Evolutionary conservation across 2,797 vertebrate genomes (phyloP).

Genomic region (Rhadinocentrus ornatus): DNA sequence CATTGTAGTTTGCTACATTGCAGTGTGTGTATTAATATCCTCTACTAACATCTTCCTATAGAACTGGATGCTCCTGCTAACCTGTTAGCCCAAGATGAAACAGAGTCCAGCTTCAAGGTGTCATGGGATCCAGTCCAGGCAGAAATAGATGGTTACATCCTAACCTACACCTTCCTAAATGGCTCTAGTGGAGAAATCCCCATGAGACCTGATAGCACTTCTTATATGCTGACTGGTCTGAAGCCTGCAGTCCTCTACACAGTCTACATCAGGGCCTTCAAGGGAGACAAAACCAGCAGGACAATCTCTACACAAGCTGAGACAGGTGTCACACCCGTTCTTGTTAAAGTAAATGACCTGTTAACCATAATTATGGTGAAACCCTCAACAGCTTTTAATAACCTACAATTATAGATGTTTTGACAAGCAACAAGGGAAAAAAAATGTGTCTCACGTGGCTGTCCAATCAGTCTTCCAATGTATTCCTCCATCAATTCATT

Average conservation of each 20-base stretch:
- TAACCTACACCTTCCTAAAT: slow-evolving; percentile 79
- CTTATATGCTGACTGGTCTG: slow-evolving; percentile 76
- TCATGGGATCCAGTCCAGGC: slow-evolving; percentile 83
- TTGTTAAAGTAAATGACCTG: slow-evolving; percentile 12
- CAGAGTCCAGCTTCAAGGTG: slow-evolving; percentile 79
- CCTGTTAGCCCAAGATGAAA: slow-evolving; percentile 76
- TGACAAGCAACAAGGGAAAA: slow-evolving; percentile 2
- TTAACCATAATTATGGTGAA: slow-evolving; percentile 5
- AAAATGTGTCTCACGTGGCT: slow-evolving; percentile 22
- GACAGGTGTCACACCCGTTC: slow-evolving; percentile 77
- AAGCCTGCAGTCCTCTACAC: slow-evolving; percentile 81
- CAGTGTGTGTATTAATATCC: slow-evolving; percentile 37
- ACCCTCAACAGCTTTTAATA: background rate
- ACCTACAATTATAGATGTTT: slow-evolving; percentile 10
- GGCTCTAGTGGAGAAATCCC: slow-evolving; percentile 75
- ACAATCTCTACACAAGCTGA: slow-evolving; percentile 74
- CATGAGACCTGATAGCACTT: slow-evolving; percentile 72
- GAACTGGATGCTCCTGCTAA: slow-evolving; percentile 82
- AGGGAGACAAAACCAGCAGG: slow-evolving; percentile 80
- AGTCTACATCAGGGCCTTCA: slow-evolving; percentile 84
- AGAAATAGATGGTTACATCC: slow-evolving; percentile 81
- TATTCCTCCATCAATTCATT: slow-evolving; percentile 23
- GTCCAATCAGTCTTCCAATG: slow-evolving; percentile 22
- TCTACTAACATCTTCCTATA: slow-evolving; percentile 57
- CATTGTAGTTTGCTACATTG: slow-evolving; percentile 17